Evolutionary conservation across 2,888 invertebrate genomes (phyloP), one percentile per base, ranked within the genome.

Genomic region (Drepana falcataria): DNA sequence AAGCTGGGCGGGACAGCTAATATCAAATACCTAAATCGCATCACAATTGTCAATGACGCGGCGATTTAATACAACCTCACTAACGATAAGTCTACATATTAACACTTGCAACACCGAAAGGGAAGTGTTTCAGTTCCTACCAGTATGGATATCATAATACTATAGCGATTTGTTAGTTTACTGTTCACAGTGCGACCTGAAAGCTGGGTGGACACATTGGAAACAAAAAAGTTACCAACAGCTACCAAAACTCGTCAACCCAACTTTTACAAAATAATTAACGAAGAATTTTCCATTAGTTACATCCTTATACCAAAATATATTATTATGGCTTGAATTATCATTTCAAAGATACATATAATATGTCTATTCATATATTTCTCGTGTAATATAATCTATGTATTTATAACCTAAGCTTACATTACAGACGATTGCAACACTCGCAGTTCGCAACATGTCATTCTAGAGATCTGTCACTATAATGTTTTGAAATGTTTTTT

Each of bases 301-400:
- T 82, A 75, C 73, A 75, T 80, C 74, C 87, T 89, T 89, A 90
- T 91, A 88, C 90, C 90, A 91, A 91, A 91, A 90, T 90, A 90
- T 88, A 88, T 90, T 87, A 89, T 90, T 91, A 91, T 91, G 90
- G 90, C 90, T 87, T 82, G 81, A 82, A 80, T 87, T 86, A 81
- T 83, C 77, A 81, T 81, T 85, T 85, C 80, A 73, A 86, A 88
- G 85, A 87, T 88, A 86, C 83, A 84, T 81, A 83, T 81, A 79
- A 76, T 81, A 78, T 81, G 76, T 86, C 77, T 87, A 85, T 80
- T 83, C 76, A 81, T 85, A 83, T 79, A 77, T 79, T 78, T 77
- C 83, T 81, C 77, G 77, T 81, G 81, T 85, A 81, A 77, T 69
- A 74, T 79, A 49, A 40, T 40, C 37, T 21, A 82, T 79, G 85